A percentile compares a stretch with the other conserved stretches of the same genome.
These are phyloP conservation scores for Aphidius gifuensis DNA, from an alignment of 1,140 invertebrate genomes.

Conservation along the genomic window DNA sequence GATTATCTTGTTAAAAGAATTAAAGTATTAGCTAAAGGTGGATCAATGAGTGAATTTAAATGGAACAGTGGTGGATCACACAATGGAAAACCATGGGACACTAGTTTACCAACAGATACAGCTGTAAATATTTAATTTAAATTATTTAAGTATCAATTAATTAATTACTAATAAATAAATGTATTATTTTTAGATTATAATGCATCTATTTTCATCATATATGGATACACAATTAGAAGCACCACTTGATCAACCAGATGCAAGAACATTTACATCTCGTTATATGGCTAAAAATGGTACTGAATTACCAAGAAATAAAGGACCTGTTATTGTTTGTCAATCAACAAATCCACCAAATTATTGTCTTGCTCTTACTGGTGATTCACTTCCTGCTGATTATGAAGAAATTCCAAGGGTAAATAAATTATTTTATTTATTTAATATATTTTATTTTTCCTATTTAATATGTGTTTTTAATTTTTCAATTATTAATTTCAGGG, in stretches of 20 bases:
- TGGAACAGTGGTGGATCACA: slow-evolving; percentile 75
- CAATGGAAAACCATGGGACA: slow-evolving; percentile 74
- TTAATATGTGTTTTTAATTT: slow-evolving; percentile 12
- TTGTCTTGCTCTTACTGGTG: slow-evolving; percentile 63
- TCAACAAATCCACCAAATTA: slow-evolving; percentile 71
- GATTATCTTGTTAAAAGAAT: slow-evolving; percentile 79
- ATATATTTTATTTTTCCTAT: slow-evolving; percentile 6
- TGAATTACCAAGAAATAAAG: slow-evolving; percentile 49
- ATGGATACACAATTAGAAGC: slow-evolving; percentile 77
- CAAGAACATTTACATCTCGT: slow-evolving; percentile 69
- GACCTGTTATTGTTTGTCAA: slow-evolving; percentile 58
- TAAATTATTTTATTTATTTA: background rate
- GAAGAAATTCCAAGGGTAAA: slow-evolving; percentile 65
- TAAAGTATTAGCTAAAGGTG: slow-evolving; percentile 68
- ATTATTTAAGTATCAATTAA: background rate
- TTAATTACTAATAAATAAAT: background rate
- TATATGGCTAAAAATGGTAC: slow-evolving; percentile 44
- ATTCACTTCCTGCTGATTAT: slow-evolving; percentile 50
- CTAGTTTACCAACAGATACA: slow-evolving; percentile 76
- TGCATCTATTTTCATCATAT: slow-evolving; percentile 78
- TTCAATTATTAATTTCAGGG: slow-evolving; percentile 58
- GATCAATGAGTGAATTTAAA: slow-evolving; percentile 76
- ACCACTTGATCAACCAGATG: slow-evolving; percentile 71
- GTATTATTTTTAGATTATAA: slow-evolving; percentile 65
- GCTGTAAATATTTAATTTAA: slow-evolving; percentile 56